These are phyloP conservation scores for Anas flavirostris DNA, from an alignment of 2,797 vertebrate genomes.

Conservation along the genomic window DNA sequence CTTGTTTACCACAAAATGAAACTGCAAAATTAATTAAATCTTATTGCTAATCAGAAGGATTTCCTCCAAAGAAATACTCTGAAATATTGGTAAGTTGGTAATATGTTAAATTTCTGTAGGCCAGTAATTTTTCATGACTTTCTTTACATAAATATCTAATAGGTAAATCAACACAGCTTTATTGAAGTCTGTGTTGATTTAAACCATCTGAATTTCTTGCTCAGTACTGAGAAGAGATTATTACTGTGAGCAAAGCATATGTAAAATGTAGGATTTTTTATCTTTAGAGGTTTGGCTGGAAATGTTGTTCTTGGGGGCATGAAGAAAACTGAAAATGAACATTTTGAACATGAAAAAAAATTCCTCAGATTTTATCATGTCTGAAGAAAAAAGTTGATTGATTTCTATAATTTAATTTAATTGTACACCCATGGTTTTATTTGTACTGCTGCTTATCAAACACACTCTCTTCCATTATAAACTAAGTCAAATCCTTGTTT, in stretches of 20 bases:
- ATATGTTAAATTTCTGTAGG: constrained; percentile 44
- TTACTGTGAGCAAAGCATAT: constrained; percentile 49
- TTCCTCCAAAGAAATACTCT: constrained; percentile 25
- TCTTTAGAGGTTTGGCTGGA: constrained; percentile 35
- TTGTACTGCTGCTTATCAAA: neutral
- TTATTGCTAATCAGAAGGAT: constrained; percentile 21
- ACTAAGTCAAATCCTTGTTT: neutral
- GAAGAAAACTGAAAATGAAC: constrained; percentile 8
- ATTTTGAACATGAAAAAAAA: constrained; percentile 2
- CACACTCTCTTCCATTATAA: neutral
- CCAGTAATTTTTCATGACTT: constrained; percentile 55
- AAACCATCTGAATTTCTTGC: constrained; percentile 59
- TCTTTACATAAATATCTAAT: constrained; percentile 53
- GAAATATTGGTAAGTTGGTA: constrained; percentile 51
- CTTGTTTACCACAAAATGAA: constrained; percentile 37
- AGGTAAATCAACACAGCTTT: constrained; percentile 47
- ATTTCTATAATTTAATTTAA: neutral
- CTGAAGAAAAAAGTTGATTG: neutral
- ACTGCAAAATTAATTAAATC: constrained; percentile 36
- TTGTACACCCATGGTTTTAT: neutral
- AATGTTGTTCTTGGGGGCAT: constrained; percentile 23
- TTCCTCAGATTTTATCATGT: neutral
- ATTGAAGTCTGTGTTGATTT: constrained; percentile 66
- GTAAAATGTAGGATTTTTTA: constrained; percentile 47
- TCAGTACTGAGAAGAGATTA: constrained; percentile 23